Evolutionary conservation across 92 coral and sea anemone species (phyloP), one percentile per base, ranked within the genome.

Genomic region (Zoanthus sociatus): DNA sequence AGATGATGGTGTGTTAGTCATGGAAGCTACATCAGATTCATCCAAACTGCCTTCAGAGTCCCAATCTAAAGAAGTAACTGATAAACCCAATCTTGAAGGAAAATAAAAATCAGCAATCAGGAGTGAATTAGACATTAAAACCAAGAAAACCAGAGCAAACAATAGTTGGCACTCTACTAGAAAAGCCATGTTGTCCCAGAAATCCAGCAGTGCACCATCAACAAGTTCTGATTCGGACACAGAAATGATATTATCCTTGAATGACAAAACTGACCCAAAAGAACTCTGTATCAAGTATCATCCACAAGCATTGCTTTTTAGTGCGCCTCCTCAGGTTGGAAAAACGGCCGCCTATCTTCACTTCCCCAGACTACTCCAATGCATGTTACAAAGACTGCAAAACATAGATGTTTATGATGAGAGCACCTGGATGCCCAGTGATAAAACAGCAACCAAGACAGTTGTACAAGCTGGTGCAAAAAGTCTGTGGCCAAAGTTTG

Each of bases 241-340:
- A 32, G 87, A 60, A 58, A 88, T 87, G 78, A 91, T 79, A 11
- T 93, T 87, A 51, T 82, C 90, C 42, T 79, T 78, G 55, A 61
- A 67, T 20, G 73, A 46, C 31, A 84, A 46, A 32, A 83, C 79
- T 26, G 71, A 31, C 5, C 64, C 84, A 70, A 69, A 82, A 42
- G 45, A 69, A 26, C 21, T 69, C 63, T 17, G 79, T 69, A 86
- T 71, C 21, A 93, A 90, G 78, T 95, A 93, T 88, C 98, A 97
- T 61, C 93, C 95, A 17, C 87, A 97, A 50, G 94, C 98, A 17
- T 83, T 97, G 61, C 90, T 97, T 92, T 97, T 97, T 82, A 97
- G 99, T 86, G 98, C 98, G 12, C 96, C 98, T 9, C 99, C 99
- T 1, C 99, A 97, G 97, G 99, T 97, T 67, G 99, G 99, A 8